phyloP scores from a whole-genome alignment of 2,113 vertebrate species.

The Mastomys coucha region DNA sequence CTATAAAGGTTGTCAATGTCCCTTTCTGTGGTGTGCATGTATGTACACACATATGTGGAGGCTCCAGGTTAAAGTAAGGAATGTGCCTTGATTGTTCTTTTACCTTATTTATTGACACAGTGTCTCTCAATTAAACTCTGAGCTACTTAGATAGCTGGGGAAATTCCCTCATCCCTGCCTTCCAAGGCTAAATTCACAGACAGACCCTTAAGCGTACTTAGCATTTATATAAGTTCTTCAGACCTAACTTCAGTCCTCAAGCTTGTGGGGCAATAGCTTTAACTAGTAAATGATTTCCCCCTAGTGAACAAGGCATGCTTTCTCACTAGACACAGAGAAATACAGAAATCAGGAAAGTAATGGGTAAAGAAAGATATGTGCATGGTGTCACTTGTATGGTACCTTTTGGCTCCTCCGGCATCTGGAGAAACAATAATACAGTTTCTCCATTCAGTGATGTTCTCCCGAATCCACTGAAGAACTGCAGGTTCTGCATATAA shows the following conservation, averaged over 20 bases:
- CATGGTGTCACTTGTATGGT: neutral
- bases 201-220: neutral
- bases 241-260: neutral
- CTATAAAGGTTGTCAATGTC: neutral
- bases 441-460: conserved; percentile 95
- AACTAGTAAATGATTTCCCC: neutral
- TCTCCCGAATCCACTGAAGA: conserved; percentile 96
- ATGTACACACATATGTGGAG: neutral
- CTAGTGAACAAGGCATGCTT: neutral
- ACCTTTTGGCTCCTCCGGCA: conserved; percentile 97
- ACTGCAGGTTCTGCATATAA: conserved; percentile 97
- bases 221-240: neutral
- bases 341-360: neutral
- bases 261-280: neutral
- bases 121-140: neutral
- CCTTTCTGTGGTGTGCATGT: neutral
- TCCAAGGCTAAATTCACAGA: neutral
- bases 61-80: neutral
- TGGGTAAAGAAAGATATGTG: neutral
- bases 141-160: neutral
- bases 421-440: conserved; percentile 97
- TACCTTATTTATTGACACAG: neutral
- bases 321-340: neutral
- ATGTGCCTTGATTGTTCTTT: neutral
- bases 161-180: neutral